These are phyloP conservation scores for Aphelinus certus DNA, from an alignment of 1,140 invertebrate species.

Conservation along the genomic window DNA sequence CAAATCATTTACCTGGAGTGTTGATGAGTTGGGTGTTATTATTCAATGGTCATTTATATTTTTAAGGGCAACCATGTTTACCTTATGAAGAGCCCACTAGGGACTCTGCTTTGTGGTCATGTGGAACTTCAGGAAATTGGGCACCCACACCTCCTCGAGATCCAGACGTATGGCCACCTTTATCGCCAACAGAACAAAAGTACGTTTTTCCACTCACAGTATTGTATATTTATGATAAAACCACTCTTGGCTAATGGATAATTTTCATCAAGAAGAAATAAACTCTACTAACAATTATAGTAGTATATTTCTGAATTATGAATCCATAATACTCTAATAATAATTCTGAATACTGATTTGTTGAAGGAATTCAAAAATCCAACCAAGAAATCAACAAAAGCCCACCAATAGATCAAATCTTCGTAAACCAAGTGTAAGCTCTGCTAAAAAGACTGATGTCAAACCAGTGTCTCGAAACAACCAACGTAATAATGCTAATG, in stretches of 20 bases:
- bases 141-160: constrained; percentile 81
- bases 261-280: neutral
- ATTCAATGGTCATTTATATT: neutral
- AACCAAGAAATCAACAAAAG: constrained; percentile 62
- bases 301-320: neutral
- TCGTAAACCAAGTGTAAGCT: constrained; percentile 58
- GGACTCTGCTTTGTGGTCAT: constrained; percentile 62
- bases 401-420: constrained; percentile 60
- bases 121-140: constrained; percentile 59
- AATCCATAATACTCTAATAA: constrained; percentile 13
- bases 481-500: constrained; percentile 59
- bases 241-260: neutral
- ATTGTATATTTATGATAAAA: no score
- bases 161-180: constrained; percentile 91
- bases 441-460: constrained; percentile 55
- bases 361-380: constrained; percentile 53
- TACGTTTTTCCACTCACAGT: constrained; percentile 33
- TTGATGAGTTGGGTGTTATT: no score
- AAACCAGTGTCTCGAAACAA: constrained; percentile 57
- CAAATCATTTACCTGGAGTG: no score
- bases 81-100: constrained; percentile 73
- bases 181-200: constrained; percentile 81
- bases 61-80: constrained; percentile 53
- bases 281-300: no score
- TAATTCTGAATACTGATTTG: no score